phyloP scores from a whole-genome alignment of 2,888 invertebrate species.

The Luperina nickerlii region DNA sequence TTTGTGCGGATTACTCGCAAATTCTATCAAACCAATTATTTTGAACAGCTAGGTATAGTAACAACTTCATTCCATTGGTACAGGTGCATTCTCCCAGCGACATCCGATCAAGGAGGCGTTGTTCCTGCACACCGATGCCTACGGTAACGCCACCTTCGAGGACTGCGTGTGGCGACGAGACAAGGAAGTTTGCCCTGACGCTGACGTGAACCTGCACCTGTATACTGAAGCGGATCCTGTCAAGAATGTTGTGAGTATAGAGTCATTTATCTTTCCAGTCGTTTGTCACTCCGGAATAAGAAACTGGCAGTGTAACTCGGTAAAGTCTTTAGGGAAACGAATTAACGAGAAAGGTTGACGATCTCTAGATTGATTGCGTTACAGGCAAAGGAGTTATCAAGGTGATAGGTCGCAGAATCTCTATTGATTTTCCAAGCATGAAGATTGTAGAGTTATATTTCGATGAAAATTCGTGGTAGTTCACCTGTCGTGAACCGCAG shows the following conservation, averaged over 20 bases:
- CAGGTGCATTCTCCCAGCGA: slow-evolving; percentile 68
- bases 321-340: neutral
- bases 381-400: neutral
- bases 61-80: neutral
- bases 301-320: neutral
- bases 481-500: neutral
- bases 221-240: slow-evolving; percentile 91
- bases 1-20: neutral
- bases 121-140: slow-evolving; percentile 90
- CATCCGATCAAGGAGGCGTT: slow-evolving; percentile 92
- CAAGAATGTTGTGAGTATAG: slow-evolving; percentile 83
- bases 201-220: slow-evolving; percentile 91
- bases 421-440: neutral
- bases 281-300: neutral
- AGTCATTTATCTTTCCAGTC: neutral
- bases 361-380: neutral
- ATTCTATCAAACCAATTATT: no score
- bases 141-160: slow-evolving; percentile 91
- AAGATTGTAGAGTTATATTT: neutral
- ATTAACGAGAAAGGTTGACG: neutral
- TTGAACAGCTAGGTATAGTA: neutral
- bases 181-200: slow-evolving; percentile 93
- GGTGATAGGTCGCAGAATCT: neutral
- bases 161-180: slow-evolving; percentile 93
- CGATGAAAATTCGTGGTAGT: neutral